Evolutionary conservation across 2,797 vertebrate genomes (phyloP).

Genomic region (Taenioides sp.): DNA sequence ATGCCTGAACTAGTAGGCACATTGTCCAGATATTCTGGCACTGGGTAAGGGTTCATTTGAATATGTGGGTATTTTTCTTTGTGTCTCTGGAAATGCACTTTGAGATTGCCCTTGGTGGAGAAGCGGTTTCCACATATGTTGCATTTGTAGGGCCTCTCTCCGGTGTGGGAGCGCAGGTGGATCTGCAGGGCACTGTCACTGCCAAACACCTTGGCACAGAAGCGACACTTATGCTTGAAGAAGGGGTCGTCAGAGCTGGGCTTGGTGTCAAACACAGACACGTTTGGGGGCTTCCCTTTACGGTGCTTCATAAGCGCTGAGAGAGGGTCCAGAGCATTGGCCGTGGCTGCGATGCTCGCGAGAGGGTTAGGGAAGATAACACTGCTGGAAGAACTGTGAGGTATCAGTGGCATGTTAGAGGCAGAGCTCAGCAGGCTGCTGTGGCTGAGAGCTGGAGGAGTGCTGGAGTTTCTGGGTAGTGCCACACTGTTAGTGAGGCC

Average conservation of each 20-base stretch:
- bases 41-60: conserved; percentile 99
- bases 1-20: conserved; percentile 99
- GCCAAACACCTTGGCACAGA: conserved; percentile 99
- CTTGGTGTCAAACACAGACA: conserved; percentile 98
- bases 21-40: conserved; percentile 98
- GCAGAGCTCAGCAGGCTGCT: conserved; percentile 85
- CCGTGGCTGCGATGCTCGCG: conserved; percentile 97
- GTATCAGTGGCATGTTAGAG: conserved; percentile 93
- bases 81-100: conserved; percentile 99
- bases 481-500: conserved; percentile 72
- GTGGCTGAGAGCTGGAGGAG: conserved; percentile 86
- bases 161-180: conserved; percentile 97
- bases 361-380: conserved; percentile 99
- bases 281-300: conserved; percentile 97
- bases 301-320: conserved; percentile 97
- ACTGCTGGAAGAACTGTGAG: conserved; percentile 93
- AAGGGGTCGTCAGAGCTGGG: conserved; percentile 96
- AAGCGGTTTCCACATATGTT: conserved; percentile 99
- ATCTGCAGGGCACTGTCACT: conserved; percentile 99
- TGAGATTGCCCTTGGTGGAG: conserved; percentile 98
- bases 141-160: conserved; percentile 97
- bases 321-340: conserved; percentile 94
- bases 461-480: conserved; percentile 84
- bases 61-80: conserved; percentile 99
- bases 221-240: conserved; percentile 99